Evolutionary conservation across 1,140 invertebrate species (phyloP).

Genomic region (Proctacanthus coquilletti): DNA sequence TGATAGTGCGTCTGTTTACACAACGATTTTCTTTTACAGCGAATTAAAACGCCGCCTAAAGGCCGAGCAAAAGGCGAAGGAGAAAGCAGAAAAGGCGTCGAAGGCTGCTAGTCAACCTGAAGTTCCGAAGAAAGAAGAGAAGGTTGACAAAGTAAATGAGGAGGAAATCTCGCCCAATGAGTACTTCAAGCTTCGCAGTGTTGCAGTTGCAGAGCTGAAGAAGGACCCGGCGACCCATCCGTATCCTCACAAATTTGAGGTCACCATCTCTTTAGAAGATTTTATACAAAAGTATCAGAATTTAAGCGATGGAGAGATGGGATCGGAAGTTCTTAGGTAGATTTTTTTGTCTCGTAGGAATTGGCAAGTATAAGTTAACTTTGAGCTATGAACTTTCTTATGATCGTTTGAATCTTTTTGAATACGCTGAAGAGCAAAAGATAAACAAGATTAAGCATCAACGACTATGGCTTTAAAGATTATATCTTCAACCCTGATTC

Average conservation of each 20-base stretch:
- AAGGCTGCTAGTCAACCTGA: conserved; percentile 26
- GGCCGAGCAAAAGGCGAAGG: conserved; percentile 82
- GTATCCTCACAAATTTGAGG: conserved; percentile 98
- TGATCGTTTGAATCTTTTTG: too few species aligned
- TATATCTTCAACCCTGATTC: too few species aligned
- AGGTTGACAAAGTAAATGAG: conserved; percentile 39
- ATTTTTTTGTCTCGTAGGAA: too few species aligned
- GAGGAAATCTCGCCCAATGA: conserved; percentile 89
- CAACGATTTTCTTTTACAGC: conserved; percentile 40
- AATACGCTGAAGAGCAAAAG: too few species aligned
- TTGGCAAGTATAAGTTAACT: too few species aligned
- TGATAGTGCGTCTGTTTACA: background rate
- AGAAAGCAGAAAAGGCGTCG: conserved; percentile 73
- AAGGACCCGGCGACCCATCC: conserved; percentile 54
- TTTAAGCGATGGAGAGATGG: conserved; percentile 54
- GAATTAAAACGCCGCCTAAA: conserved; percentile 84
- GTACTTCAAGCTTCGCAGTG: conserved; percentile 73
- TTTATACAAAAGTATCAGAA: conserved; percentile 78
- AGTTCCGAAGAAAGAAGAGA: conserved; percentile 19
- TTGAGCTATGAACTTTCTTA: too few species aligned
- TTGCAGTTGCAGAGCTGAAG: conserved; percentile 65
- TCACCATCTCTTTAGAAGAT: conserved; percentile 71
- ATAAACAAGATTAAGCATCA: too few species aligned
- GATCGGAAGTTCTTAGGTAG: conserved; percentile 54
- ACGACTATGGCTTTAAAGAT: too few species aligned